Base-by-base conservation (phyloP, 2,888 invertebrate genomes). In the Malthinus seriepunctatus region DNA sequence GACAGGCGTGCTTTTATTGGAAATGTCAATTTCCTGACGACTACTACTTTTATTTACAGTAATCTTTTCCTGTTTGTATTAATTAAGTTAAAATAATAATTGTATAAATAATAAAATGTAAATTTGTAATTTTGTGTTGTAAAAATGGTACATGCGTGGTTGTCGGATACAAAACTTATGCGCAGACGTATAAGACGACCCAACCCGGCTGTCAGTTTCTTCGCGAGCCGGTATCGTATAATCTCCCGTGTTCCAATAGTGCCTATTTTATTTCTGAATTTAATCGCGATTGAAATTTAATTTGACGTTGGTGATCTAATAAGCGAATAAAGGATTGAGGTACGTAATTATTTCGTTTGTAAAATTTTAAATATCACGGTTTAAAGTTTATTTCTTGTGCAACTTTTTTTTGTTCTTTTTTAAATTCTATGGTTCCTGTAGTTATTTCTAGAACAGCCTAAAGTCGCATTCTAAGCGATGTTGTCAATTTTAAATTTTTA, bases 191-290 rank as follows among this genome's bases (percentile, higher is more conserved):
- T 23, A 51, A 46, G 48, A 56, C 53, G 56, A 57, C 62, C 64
- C 66, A 63, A 54, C 66, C 66, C 63, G 64, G 59, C 60, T 46
- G 59, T 60, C 59, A 63, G 62, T 63, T 60, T 60, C 55, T 60
- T 58, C 53, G 61, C 63, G 51, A 62, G 64, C 64, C 64, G 66
- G 66, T 63, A 60, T 64, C 14, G 39, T 63, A 61, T 63, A 59
- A 60, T 58, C 53, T 62, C 56, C 35, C 37, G 48, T 34, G 49
- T 52, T 59, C 53, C 32, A 46, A 60, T 49, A 62, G 65, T 65
- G 65, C 65, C 65, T 65, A 45, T 54, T 52, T 61, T 57, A 52
- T 47, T 15, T 15, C 31, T 39, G 34, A 42, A 52, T 35, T 56
- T 23, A 23, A 23, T 23, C 5, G 23, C 23, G 23, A 23, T 23